These are phyloP conservation scores for Siniperca scherzeri DNA, from an alignment of 2,797 vertebrate genomes.

Conservation along the genomic window DNA sequence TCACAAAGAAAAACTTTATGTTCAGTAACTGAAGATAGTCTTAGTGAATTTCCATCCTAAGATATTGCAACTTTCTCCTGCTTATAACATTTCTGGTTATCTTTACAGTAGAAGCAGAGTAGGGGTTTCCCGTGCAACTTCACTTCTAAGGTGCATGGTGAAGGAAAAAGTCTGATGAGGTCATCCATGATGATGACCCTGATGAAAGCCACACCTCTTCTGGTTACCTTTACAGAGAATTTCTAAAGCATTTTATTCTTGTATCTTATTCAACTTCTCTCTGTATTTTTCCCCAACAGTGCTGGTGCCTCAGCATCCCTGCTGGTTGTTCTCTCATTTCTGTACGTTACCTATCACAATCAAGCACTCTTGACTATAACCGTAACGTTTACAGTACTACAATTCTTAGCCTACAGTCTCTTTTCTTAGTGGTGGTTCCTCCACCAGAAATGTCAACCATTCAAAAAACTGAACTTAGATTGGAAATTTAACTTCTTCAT, in stretches of 20 bases:
- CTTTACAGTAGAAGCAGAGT: no score
- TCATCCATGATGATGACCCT: no score
- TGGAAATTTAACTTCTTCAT: no score
- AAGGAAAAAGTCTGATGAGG: no score
- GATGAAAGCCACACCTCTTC: neutral
- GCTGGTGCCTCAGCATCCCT: neutral
- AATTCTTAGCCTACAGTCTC: neutral
- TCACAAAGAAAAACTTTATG: neutral
- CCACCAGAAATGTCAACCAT: neutral
- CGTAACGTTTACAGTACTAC: neutral
- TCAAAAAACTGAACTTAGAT: no score
- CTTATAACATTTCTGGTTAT: neutral
- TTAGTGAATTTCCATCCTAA: no score
- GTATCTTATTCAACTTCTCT: neutral
- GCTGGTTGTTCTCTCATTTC: neutral
- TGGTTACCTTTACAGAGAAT: neutral
- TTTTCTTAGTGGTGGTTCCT: neutral
- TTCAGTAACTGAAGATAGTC: slow-evolving; percentile 1
- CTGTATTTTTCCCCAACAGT: neutral
- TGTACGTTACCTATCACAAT: neutral
- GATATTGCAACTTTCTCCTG: neutral
- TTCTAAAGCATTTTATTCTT: neutral
- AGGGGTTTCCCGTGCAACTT: no score
- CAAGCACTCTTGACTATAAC: no score
- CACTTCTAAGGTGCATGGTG: no score